These are phyloP conservation scores for Ooceraea biroi DNA, from an alignment of 1,140 invertebrate genomes.

Conservation along the genomic window DNA sequence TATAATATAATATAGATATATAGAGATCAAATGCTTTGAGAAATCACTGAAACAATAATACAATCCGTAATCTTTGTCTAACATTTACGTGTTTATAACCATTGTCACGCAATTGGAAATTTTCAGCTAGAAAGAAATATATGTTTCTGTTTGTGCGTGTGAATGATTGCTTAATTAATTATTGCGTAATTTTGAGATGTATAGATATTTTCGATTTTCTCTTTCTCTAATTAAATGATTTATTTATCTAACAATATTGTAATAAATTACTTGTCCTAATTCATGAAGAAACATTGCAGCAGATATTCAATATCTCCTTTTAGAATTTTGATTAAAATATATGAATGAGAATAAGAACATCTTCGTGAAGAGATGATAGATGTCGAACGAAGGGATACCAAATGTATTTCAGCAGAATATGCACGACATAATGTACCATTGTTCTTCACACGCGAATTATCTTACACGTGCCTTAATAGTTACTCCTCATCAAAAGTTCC, in stretches of 20 bases:
- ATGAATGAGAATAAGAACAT: neutral
- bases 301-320: neutral
- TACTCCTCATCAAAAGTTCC: constrained; percentile 14
- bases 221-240: too few relatives aligned
- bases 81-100: neutral
- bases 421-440: constrained; percentile 39
- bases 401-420: constrained; percentile 31
- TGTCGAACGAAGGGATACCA: neutral
- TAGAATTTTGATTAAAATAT: constrained; percentile 40
- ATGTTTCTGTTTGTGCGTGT: too few relatives aligned
- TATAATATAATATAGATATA: too few relatives aligned
- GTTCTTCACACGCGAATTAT: constrained; percentile 27
- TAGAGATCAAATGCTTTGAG: too few relatives aligned
- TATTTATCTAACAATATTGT: too few relatives aligned
- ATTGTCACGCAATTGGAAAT: too few relatives aligned
- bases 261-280: too few relatives aligned
- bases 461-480: constrained; percentile 28
- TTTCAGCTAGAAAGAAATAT: too few relatives aligned
- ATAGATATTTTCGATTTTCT: too few relatives aligned
- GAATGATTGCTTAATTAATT: too few relatives aligned
- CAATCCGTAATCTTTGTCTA: constrained; percentile 21
- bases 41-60: constrained; percentile 31
- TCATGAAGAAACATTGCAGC: too few relatives aligned
- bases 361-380: neutral
- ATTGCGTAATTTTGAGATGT: too few relatives aligned